Base-by-base conservation (phyloP, 1,140 invertebrate genomes). In the Anastrepha ludens region DNA sequence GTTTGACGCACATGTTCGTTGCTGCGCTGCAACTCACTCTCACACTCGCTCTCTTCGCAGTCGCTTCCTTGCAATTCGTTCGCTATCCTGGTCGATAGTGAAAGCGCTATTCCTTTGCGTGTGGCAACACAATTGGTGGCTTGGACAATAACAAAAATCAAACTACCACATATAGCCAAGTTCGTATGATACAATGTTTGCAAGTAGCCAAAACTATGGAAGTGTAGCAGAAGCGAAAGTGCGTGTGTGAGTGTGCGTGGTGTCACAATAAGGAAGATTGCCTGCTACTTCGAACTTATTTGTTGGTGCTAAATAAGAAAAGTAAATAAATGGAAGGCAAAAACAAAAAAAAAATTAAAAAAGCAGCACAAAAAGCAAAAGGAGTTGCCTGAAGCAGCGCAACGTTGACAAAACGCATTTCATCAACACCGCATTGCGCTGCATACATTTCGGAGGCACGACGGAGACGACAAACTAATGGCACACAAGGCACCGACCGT, bases 401-500 rank as follows among this genome's bases (percentile, higher is more conserved):
- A 81, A 81, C n/a, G 41, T 41, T 50, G 74, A 55, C 74, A 50
- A 55, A 81, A 81, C 74, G 74, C 74, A 81, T 81, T 50, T 50
- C 74, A 81, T 8, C 74, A 81, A 81, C 74, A 29, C 44, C 47
- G 47, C 74, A 81, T 11, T 55, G 74, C 47, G 74, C 47, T 55
- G 74, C n/a, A 81, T n/a, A 81, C 44, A 50, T 55, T 62, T 81
- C 74, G 74, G 20, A 44, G n/a, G n/a, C 47, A 55, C 74, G 47
- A 81, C 47, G 74, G 55, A 81, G 74, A 55, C 74, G 74, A 81
- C 74, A 81, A 81, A 81, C 47, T 55, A 47, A 20, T 29, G 74
- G 74, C 74, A 81, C 47, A 81, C n/a, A 41, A 81, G 74, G 47
- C 74, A 81, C 11, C 74, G 47, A 55, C 74, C 74, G 74, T 81